These are phyloP conservation scores for Hetaerina americana DNA, from an alignment of 1,140 invertebrate species.

Conservation along the genomic window DNA sequence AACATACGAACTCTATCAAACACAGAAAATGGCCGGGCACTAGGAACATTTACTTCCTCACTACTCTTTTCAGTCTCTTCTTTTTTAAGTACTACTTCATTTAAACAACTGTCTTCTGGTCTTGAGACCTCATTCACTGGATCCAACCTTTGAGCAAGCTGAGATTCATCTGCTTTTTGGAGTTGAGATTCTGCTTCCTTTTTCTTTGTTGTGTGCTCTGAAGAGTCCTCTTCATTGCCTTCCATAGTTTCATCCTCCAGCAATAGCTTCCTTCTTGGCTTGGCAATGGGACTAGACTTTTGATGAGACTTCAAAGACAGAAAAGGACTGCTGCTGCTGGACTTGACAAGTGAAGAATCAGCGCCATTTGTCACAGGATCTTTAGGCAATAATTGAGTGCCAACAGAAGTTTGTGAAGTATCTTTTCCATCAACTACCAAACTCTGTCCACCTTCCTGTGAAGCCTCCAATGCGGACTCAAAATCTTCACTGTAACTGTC, in stretches of 20 bases:
- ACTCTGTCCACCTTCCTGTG: neutral
- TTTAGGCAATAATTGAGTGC: neutral
- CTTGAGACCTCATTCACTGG: neutral
- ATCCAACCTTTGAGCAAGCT: neutral
- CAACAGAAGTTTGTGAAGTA: neutral
- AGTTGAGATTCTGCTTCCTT: neutral
- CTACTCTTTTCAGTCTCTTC: neutral
- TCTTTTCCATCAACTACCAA: neutral
- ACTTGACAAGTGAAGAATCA: slow-evolving; percentile 23
- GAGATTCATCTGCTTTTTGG: neutral
- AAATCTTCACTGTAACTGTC: slow-evolving; percentile 14
- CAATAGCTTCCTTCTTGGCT: neutral
- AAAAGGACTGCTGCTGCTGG: neutral
- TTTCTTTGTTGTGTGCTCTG: neutral
- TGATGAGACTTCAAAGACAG: neutral
- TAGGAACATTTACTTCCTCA: neutral
- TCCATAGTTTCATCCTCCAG: neutral
- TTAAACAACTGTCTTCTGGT: neutral
- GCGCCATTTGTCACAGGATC: slow-evolving; percentile 31
- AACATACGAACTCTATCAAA: neutral
- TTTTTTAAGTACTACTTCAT: neutral
- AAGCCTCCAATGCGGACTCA: slow-evolving; percentile 11
- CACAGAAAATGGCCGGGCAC: neutral
- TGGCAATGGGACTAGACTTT: neutral
- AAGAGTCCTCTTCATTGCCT: neutral